phyloP scores from a whole-genome alignment of 2,888 invertebrate genomes.

The Nyleta sp. region DNA sequence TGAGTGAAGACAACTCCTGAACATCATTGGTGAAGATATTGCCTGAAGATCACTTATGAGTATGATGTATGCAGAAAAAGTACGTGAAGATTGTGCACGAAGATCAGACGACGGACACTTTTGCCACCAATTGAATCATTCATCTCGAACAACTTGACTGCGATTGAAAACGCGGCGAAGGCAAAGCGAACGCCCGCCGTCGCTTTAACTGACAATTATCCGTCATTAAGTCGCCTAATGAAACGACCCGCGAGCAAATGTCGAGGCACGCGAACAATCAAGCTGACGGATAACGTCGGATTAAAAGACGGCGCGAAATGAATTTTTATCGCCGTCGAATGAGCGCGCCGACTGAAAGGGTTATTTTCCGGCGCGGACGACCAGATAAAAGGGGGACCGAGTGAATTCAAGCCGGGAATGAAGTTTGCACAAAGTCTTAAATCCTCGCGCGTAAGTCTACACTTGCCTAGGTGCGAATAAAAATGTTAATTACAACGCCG shows the following conservation, averaged over 20 bases:
- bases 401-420: conserved; percentile 43
- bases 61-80: no score
- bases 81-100: no score
- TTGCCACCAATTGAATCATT: no score
- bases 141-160: no score
- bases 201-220: conserved; percentile 11
- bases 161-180: no score
- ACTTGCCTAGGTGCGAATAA: conserved; percentile 45
- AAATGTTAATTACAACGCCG: conserved; percentile 61
- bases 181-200: no score
- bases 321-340: conserved; percentile 45
- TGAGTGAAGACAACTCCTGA: no score
- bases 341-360: conserved; percentile 35
- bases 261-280: conserved; percentile 22
- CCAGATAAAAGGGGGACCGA: conserved; percentile 26
- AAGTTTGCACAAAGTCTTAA: conserved; percentile 60
- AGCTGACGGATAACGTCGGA: conserved; percentile 41
- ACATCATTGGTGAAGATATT: no score
- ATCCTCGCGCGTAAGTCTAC: conserved; percentile 50
- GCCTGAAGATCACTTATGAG: no score
- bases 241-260: conserved; percentile 12
- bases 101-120: no score
- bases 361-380: conserved; percentile 29
- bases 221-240: conserved; percentile 27
- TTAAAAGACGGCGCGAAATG: conserved; percentile 44